Conservation (phyloP, 2,888 invertebrate genomes). For the Hedya salicella region DNA sequence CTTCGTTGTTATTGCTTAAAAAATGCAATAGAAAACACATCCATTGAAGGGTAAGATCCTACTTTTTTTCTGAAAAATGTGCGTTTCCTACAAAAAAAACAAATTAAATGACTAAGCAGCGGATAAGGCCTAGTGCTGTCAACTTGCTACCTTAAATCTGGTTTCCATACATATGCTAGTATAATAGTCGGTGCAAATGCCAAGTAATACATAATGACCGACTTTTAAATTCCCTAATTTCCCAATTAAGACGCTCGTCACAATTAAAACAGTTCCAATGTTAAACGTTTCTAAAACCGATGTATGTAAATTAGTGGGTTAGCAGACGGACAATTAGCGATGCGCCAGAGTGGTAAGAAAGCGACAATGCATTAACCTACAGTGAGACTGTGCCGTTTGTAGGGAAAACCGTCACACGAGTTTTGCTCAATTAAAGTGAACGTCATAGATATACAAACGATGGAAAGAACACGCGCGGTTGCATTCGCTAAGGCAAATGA, state of each 20-base stretch:
- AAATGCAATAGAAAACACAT: no score
- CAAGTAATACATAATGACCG: background rate
- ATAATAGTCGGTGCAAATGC: no score
- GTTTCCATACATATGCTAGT: no score
- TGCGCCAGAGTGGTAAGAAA: slow-evolving; percentile 73
- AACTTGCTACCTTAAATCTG: background rate
- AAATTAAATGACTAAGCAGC: no score
- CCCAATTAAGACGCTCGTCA: slow-evolving; percentile 62
- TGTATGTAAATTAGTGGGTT: slow-evolving; percentile 78
- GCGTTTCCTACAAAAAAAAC: no score
- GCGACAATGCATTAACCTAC: slow-evolving; percentile 78
- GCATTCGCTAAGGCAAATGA: background rate
- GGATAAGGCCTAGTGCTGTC: no score
- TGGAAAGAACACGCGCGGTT: slow-evolving; percentile 44
- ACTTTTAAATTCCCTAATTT: slow-evolving; percentile 29
- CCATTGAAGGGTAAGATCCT: no score
- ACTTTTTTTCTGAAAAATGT: no score
- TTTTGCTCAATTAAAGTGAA: slow-evolving; percentile 76
- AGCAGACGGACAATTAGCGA: slow-evolving; percentile 78
- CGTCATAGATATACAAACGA: slow-evolving; percentile 53
- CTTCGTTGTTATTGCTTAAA: no score
- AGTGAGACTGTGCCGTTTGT: slow-evolving; percentile 56
- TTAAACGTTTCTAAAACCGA: slow-evolving; percentile 67
- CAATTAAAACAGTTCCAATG: slow-evolving; percentile 57
- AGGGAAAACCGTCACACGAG: slow-evolving; percentile 80